Percentiles rank a stretch among this genome's conserved stretches.
These are phyloP conservation scores for Sepiola atlantica DNA, from an alignment of 2,888 invertebrate species.

Conservation along the genomic window DNA sequence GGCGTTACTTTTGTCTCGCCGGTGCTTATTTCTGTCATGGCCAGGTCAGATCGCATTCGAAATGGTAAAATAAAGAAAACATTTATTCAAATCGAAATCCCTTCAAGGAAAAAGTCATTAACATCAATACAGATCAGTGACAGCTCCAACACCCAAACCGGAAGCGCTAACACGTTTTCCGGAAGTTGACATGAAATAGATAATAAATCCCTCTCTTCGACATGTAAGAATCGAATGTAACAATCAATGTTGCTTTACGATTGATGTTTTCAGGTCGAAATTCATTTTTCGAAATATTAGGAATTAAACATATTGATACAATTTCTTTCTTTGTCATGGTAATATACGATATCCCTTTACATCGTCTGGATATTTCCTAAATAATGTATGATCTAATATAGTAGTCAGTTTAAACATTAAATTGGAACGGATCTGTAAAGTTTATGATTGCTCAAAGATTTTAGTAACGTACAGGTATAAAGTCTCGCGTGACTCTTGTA, in stretches of 20 bases:
- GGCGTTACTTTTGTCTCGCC: not conserved
- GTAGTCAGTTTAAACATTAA: too few relatives aligned
- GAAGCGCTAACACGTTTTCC: not conserved
- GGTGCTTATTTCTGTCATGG: not conserved
- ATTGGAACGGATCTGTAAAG: too few relatives aligned
- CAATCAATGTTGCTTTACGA: not conserved
- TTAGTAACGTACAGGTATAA: too few relatives aligned
- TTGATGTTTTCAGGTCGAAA: not conserved
- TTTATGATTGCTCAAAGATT: too few relatives aligned
- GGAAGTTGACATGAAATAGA: not conserved
- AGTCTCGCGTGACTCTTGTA: too few relatives aligned
- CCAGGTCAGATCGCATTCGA: not conserved
- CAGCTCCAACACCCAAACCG: not conserved
- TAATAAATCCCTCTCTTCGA: not conserved
- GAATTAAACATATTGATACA: not conserved
- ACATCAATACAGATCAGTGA: not conserved
- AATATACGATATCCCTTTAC: too few relatives aligned
- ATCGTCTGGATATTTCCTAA: too few relatives aligned
- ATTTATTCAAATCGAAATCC: slow-evolving; percentile 13
- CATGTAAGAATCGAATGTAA: not conserved
- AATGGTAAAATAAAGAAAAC: not conserved
- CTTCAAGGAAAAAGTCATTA: not conserved
- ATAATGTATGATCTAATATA: too few relatives aligned
- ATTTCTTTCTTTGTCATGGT: not conserved
- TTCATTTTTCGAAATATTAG: not conserved